These are phyloP conservation scores for Monopterus albus DNA, from an alignment of 2,113 vertebrate species.

Conservation along the genomic window DNA sequence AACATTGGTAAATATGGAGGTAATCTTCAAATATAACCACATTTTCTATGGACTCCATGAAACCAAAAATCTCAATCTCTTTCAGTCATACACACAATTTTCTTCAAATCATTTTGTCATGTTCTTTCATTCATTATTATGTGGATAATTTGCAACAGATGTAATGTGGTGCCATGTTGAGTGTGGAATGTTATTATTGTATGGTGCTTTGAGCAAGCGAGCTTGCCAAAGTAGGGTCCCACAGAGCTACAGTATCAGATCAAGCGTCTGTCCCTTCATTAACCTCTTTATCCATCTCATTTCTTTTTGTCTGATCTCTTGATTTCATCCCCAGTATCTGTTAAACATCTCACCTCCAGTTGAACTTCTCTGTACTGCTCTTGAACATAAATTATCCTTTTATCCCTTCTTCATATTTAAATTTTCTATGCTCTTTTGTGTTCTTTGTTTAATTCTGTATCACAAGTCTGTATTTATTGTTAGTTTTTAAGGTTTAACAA, in stretches of 20 bases:
- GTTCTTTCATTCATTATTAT: background rate
- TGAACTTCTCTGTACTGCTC: background rate
- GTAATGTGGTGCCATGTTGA: slow-evolving; percentile 59
- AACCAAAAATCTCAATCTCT: background rate
- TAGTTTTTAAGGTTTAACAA: slow-evolving; percentile 26
- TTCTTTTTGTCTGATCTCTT: slow-evolving; percentile 35
- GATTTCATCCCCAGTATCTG: slow-evolving; percentile 13
- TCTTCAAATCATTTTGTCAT: background rate
- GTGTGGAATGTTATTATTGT: slow-evolving; percentile 68
- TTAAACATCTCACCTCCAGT: slow-evolving; percentile 38
- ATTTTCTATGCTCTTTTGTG: too few species aligned
- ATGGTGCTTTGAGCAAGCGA: slow-evolving; percentile 56
- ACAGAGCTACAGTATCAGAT: too few species aligned
- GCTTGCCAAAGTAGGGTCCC: slow-evolving; percentile 34
- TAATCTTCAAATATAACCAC: background rate
- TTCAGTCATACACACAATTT: slow-evolving; percentile 8
- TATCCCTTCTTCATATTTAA: slow-evolving; percentile 10
- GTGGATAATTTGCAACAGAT: slow-evolving; percentile 51
- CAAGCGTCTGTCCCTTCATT: slow-evolving; percentile 37
- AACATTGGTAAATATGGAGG: background rate
- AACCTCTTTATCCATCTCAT: slow-evolving; percentile 31
- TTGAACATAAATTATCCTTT: background rate
- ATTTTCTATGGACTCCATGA: background rate
- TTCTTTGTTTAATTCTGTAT: slow-evolving; percentile 1
- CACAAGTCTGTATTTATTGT: background rate